Percentiles rank a stretch among this genome's conserved stretches.
These are phyloP conservation scores for Charina bottae DNA, from an alignment of 2,113 vertebrate species.

Conservation along the genomic window DNA sequence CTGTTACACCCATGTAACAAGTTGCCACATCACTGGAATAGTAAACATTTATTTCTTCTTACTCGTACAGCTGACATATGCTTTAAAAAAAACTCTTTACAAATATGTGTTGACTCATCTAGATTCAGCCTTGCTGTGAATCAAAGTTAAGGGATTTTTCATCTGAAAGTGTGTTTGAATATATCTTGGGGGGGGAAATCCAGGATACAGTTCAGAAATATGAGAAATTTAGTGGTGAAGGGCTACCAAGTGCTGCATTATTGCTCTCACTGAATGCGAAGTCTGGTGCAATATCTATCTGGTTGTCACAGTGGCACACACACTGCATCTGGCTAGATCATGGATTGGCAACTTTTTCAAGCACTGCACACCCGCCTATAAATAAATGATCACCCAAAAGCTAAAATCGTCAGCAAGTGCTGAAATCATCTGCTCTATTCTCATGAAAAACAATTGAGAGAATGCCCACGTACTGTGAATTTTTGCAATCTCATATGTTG, in stretches of 20 bases:
- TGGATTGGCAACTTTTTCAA: background rate
- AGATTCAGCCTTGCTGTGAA: background rate
- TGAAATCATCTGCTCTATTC: background rate
- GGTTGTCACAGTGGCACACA: background rate
- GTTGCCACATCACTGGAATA: background rate
- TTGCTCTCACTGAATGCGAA: background rate
- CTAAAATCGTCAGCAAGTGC: background rate
- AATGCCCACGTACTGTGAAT: background rate
- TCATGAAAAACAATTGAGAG: background rate
- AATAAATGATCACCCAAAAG: background rate
- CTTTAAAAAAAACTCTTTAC: no score
- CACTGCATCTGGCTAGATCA: background rate
- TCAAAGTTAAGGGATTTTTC: background rate
- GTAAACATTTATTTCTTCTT: background rate
- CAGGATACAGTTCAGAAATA: background rate
- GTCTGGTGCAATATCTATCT: background rate
- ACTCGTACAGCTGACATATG: background rate
- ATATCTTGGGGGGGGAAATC: background rate
- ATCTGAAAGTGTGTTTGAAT: background rate
- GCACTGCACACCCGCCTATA: background rate
- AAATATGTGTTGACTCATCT: no score
- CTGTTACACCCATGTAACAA: no score
- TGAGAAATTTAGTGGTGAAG: background rate
- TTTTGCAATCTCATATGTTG: background rate
- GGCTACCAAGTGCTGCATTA: background rate